Base-by-base conservation (phyloP, 2,888 invertebrate genomes). In the Portevinia maculata region DNA sequence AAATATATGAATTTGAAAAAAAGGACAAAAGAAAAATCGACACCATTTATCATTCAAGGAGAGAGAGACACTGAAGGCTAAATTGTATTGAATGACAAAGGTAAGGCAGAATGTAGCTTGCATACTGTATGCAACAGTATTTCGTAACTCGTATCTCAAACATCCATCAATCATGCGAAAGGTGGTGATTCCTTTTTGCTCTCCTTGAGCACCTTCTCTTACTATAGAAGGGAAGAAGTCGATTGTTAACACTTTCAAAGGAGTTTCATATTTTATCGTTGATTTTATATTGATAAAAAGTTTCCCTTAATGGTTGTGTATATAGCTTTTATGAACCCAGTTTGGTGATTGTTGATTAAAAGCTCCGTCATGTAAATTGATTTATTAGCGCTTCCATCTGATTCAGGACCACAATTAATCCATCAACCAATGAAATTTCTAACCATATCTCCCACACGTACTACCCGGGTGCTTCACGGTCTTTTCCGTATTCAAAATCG, bases 131-230 rank as follows among this genome's bases (percentile, higher is more conserved):
- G 75, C 79, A 81, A 75, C 76, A 83, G 48, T 48, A 53, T 70
- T 44, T 48, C 15, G 28, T 65, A 55, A 64, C 52, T 34, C 19
- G 37, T 17, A 69, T 62, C 73, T 59, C 30, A 59, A 69, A 75
- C 65, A 48, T 53, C 57, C 48, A 83, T 83, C 81, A 83, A 83
- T 83, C 81, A 83, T 76, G 41, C 6, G 60, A 67, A 30, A 57
- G 37, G 67, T 67, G 39, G 2, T 32, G 11, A 13, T 52, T 41
- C 3, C 34, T 24, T 52, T 24, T 32, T 50, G 52, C n/a, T n/a
- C n/a, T 37, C 37, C 21, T 46, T 13, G 30, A 24, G 44, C 21
- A 13, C 32, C n/a, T 17, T 11, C 24, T 24, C 24, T 2, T 3
- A 24, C 24, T 24, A 24, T 59, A 15, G 46, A 48, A 50, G 46